Conservation (phyloP, 2,797 vertebrate genomes). For the Pseudochirops cupreus region DNA sequence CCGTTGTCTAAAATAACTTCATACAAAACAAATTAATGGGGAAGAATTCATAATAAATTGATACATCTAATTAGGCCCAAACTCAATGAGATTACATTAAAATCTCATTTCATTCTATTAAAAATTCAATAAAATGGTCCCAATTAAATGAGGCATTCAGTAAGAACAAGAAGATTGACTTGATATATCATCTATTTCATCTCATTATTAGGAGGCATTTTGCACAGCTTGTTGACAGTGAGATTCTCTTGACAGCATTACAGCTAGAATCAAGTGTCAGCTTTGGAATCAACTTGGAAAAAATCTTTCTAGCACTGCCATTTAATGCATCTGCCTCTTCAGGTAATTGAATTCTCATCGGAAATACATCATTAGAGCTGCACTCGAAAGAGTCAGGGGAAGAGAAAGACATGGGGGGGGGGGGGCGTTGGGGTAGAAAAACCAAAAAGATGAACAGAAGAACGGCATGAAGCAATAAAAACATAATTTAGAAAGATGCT, state of each 20-base stretch:
- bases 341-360: conserved; percentile 74
- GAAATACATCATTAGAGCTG: conserved; percentile 68
- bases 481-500: conserved; percentile 68
- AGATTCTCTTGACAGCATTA: conserved; percentile 60
- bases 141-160: conserved; percentile 83
- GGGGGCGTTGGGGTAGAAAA: neutral
- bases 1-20: conserved; percentile 48
- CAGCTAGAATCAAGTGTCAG: conserved; percentile 73
- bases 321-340: conserved; percentile 77
- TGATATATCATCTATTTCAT: conserved; percentile 77
- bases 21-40: conserved; percentile 80
- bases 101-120: conserved; percentile 86
- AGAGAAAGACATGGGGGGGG: conserved; percentile 45
- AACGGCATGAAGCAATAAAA: conserved; percentile 50
- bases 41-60: conserved; percentile 84
- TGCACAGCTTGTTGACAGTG: conserved; percentile 82
- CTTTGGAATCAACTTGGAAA: conserved; percentile 65
- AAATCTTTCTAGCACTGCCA: conserved; percentile 64
- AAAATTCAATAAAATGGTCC: conserved; percentile 84
- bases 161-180: conserved; percentile 80
- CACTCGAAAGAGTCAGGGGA: conserved; percentile 23
- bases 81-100: conserved; percentile 85
- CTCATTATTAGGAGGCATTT: conserved; percentile 80
- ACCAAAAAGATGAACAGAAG: conserved; percentile 61
- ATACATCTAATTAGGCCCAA: conserved; percentile 82